These are phyloP conservation scores for Bombus sylvicola DNA, from an alignment of 1,140 invertebrate genomes.

Conservation along the genomic window DNA sequence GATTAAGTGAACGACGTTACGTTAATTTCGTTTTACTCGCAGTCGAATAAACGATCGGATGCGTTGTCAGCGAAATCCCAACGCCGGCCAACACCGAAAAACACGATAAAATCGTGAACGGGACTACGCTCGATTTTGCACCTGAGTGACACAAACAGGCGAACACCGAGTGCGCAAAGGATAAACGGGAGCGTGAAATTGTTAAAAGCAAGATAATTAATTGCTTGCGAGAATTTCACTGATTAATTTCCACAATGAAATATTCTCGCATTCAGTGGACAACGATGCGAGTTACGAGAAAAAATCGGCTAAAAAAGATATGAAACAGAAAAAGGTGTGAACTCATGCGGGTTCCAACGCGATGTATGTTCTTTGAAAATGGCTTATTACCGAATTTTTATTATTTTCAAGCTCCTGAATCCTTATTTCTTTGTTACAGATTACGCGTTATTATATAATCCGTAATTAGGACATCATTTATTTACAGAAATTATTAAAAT, in stretches of 20 bases:
- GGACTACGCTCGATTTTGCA: neutral
- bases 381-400: too few species aligned
- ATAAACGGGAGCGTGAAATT: neutral
- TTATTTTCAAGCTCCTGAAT: too few species aligned
- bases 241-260: conserved; percentile 8
- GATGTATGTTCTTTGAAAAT: too few species aligned
- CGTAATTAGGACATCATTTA: too few species aligned
- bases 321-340: neutral
- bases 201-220: conserved; percentile 33
- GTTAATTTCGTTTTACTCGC: conserved; percentile 60
- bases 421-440: too few species aligned
- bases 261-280: neutral
- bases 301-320: neutral
- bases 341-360: too few species aligned
- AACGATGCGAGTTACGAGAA: neutral
- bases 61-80: conserved; percentile 49
- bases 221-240: neutral
- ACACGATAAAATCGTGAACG: conserved; percentile 43
- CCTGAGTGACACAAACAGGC: neutral
- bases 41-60: conserved; percentile 55
- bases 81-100: conserved; percentile 18
- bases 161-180: neutral
- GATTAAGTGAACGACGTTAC: conserved; percentile 55
- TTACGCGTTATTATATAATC: too few species aligned
- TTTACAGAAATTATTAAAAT: too few species aligned